Base-by-base conservation (phyloP, 2,888 invertebrate species). In the Hirtodrosophila alboralis region DNA sequence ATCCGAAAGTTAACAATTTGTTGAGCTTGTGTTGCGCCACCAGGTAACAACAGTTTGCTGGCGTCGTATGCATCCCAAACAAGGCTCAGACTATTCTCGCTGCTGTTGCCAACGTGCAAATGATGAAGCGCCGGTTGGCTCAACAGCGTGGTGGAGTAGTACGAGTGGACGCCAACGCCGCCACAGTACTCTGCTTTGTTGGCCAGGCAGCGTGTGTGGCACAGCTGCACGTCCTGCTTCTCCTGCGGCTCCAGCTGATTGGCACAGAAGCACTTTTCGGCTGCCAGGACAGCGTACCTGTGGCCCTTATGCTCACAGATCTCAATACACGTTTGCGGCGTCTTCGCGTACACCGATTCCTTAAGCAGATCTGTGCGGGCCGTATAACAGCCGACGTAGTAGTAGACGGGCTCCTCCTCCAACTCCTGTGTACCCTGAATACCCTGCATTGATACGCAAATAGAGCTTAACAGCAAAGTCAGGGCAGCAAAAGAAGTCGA, bases 131-230 rank as follows among this genome's bases (percentile, higher is more conserved):
- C 78, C 9, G 86, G 78, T 37, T 73, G 72, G 7, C 65, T 45
- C 5, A 60, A 33, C 37, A 84, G 40, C 23, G 72, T 66, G 1
- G 83, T 88, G 33, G 93, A 92, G 80, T 95, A 95, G 23, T 95
- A 93, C 72, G 93, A 94, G 51, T 93, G 93, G 0, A 93, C 92
- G 21, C 92, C 92, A 1, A 92, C 90, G 0, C 95, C 95, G 1
- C 95, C 96, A 85, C 96, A 96, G 59, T 92, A 92, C 76, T 93
- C 92, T 0, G 91, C 91, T 26, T 92, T 91, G 84, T 94, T 93
- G 53, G 92, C 92, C 5, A 91, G 91, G 73, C 96, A 96, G 0
- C 92, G 91, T 8, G 91, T 92, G 64, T 91, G 91, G 76, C 94
- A 95, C 1, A 91, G 84, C 1, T 90, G 90, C 9, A 87, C 73